Base-by-base conservation (phyloP, 2,797 vertebrate species). In the Syncerus caffer region DNA sequence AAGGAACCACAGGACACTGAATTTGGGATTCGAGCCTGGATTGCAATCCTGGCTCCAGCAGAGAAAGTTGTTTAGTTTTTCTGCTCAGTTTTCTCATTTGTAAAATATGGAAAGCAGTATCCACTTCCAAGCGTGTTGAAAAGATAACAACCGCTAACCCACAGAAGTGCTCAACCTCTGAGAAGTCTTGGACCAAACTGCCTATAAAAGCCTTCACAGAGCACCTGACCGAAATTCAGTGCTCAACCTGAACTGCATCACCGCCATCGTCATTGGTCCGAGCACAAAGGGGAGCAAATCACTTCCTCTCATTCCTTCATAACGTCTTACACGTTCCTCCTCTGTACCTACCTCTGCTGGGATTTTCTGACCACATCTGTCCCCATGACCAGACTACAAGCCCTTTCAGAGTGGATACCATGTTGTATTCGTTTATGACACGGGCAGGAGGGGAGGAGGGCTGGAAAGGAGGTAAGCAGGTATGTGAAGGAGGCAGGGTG, bases 331-430 rank as follows among this genome's bases (percentile, higher is more conserved):
- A 21, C 19, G 71, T 13, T 92, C n/a, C 51, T 90, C 29, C 42
- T 83, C 64, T 80, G 64, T 6, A 90, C 25, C 19, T 58, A 45
- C 11, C n/a, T 31, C 38, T 57, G 14, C 2, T 92, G 88, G 67
- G 78, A 88, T 82, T 93, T 94, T 87, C 96, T 78, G 3, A 90
- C n/a, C 80, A 62, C 29, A 83, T 71, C 84, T 91, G 23, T 84
- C 34, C 13, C 74, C 47, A 67, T 45, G 31, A n/a, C 38, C 87
- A 80, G 19, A 45, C 34, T 25, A 10, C 17, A 74, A 34, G 21
- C 4, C 86, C 64, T 82, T 45, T 76, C 50, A 78, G 25, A 11
- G n/a, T 16, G 47, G 38, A 80, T 14, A 71, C 53, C 3, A 19
- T 42, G 9, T 57, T 91, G 90, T 85, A 79, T 42, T 29, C 4